Base-by-base conservation (phyloP, 2,888 invertebrate genomes). In the Carpatolechia fugitivella region DNA sequence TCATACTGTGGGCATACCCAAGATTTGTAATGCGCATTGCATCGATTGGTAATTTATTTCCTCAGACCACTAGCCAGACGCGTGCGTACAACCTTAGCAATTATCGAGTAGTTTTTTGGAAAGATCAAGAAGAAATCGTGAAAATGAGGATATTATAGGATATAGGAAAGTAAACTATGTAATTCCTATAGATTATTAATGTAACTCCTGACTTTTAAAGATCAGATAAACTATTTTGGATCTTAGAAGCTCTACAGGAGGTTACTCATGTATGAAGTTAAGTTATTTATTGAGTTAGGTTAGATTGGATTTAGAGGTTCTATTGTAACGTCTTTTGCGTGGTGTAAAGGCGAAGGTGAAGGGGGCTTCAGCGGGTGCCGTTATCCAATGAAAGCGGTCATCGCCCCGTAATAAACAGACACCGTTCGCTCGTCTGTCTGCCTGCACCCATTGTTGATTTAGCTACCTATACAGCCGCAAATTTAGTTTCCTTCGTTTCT, bases 371-470 rank as follows among this genome's bases (percentile, higher is more conserved):
- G 78, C 70, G 68, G 70, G 72, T 80, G 77, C 85, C 85, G 86
- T 84, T 84, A 83, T 61, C 61, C 61, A 60, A 68, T 60, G 64
- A 66, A 65, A 55, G 68, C 80, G 87, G 87, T 87, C 88, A 86
- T 73, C 77, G 87, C 80, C 79, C 88, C 24, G 44, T 24, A 13
- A 18, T 4, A 18, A 11, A 5, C 24, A 18, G 18, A 14, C 40
- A 16, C 40, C 14, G 40, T 16, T 16, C 13, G 10, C 78, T 82
- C 70, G 78, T 78, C 76, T 80, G 78, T 78, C 79, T 76, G 75
- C 69, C 60, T 64, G 3, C 24, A 44, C 44, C 44, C 7, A 44
- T 44, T 44, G 44, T 44, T 18, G 18, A 33, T 33, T 24, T 18
- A 7, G 8, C 16, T 44, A 24, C n/a, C 24, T 20, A 44, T n/a